phyloP scores from a whole-genome alignment of 2,888 invertebrate species.

The Morpho deidamia region DNA sequence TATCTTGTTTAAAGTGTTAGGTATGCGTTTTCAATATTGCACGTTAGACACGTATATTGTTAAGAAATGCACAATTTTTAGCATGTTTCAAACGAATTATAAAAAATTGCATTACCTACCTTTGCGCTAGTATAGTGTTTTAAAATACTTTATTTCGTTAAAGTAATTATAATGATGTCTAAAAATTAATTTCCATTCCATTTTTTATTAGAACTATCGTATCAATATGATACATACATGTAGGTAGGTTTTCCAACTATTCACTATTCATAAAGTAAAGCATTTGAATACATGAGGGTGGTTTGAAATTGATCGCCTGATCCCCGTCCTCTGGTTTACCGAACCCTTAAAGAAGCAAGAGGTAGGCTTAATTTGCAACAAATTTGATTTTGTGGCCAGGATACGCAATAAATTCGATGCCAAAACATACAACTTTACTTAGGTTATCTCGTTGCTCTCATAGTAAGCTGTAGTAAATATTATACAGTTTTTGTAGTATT shows the following conservation, averaged over 20 bases:
- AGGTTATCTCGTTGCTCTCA: too few species aligned
- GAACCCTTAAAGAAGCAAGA: constrained; percentile 47
- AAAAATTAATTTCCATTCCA: too few species aligned
- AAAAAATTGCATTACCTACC: too few species aligned
- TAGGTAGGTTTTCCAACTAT: constrained; percentile 21
- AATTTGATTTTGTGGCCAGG: constrained; percentile 58
- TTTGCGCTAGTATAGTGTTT: too few species aligned
- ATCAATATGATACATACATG: too few species aligned
- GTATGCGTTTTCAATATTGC: constrained; percentile 46
- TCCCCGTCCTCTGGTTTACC: constrained; percentile 71
- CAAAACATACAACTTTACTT: neutral
- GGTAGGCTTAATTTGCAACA: constrained; percentile 63
- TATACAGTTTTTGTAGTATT: too few species aligned
- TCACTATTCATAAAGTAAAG: constrained; percentile 62
- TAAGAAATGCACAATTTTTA: constrained; percentile 3
- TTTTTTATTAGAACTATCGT: neutral
- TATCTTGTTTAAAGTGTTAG: constrained; percentile 49
- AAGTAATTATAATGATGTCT: neutral
- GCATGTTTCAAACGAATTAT: neutral
- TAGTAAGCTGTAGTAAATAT: too few species aligned
- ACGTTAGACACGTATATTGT: constrained; percentile 34
- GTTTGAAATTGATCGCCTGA: constrained; percentile 73
- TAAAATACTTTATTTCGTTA: neutral
- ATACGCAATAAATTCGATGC: too few species aligned
- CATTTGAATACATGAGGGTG: constrained; percentile 71